phyloP scores from a whole-genome alignment of 1,140 invertebrate species.

The Sminthurides bifidus region DNA sequence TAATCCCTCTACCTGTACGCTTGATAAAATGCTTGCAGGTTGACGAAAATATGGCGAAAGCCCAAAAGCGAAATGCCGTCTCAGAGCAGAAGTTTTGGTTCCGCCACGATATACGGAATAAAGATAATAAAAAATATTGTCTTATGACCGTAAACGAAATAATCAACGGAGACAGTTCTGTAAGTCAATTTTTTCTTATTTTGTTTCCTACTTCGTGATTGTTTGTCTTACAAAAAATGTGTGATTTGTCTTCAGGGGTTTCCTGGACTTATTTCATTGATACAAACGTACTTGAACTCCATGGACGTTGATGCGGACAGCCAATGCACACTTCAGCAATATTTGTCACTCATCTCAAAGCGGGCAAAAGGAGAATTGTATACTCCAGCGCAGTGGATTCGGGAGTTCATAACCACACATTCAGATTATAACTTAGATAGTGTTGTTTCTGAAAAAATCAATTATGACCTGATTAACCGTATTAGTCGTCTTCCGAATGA shows the following conservation, averaged over 20 bases:
- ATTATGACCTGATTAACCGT: constrained; percentile 80
- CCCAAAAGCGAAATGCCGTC: constrained; percentile 81
- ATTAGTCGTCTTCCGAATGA: constrained; percentile 61
- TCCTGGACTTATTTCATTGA: constrained; percentile 86
- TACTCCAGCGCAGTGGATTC: constrained; percentile 84
- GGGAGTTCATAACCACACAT: constrained; percentile 79
- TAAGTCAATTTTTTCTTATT: background rate
- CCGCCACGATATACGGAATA: constrained; percentile 59
- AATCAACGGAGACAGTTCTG: constrained; percentile 60
- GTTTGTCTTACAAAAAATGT: background rate
- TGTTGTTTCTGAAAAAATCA: constrained; percentile 71
- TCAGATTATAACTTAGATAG: constrained; percentile 87
- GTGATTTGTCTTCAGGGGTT: constrained; percentile 53
- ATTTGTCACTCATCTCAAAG: constrained; percentile 84
- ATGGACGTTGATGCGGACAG: constrained; percentile 93
- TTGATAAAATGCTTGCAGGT: constrained; percentile 45
- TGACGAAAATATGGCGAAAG: constrained; percentile 94
- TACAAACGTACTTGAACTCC: constrained; percentile 79
- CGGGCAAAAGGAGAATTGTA: constrained; percentile 72
- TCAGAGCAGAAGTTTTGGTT: constrained; percentile 80
- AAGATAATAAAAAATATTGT: constrained; percentile 44
- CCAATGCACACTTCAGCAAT: constrained; percentile 83
- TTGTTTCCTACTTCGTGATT: background rate
- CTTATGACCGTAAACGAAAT: constrained; percentile 90
- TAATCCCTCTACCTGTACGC: background rate